phyloP scores from a whole-genome alignment of 2,888 invertebrate species.

The Chrysolina americana region DNA sequence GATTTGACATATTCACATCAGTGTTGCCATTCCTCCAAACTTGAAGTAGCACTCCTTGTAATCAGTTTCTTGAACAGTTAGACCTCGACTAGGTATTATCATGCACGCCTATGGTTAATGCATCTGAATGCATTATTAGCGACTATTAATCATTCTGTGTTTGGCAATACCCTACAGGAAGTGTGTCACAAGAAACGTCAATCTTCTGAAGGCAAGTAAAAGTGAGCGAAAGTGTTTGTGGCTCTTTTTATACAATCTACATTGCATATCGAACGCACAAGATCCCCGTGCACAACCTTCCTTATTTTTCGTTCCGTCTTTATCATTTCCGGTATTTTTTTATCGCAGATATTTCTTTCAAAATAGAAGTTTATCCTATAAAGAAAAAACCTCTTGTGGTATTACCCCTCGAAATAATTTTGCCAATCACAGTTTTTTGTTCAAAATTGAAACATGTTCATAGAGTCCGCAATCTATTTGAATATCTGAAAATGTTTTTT shows the following conservation, averaged over 20 bases:
- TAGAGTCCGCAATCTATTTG: no score
- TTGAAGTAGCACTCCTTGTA: no score
- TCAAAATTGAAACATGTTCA: no score
- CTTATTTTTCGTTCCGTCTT: not conserved
- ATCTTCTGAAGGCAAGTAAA: constrained; percentile 30
- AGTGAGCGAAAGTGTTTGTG: constrained; percentile 37
- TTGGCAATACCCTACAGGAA: not conserved
- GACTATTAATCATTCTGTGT: not conserved
- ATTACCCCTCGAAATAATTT: no score
- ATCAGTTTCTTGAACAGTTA: not conserved
- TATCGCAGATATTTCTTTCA: no score
- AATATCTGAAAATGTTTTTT: no score
- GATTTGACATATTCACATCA: no score
- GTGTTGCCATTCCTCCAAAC: no score
- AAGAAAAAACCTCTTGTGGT: no score
- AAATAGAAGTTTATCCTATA: no score
- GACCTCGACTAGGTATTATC: not conserved
- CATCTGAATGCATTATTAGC: not conserved
- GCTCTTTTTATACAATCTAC: constrained; percentile 24
- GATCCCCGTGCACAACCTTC: not conserved
- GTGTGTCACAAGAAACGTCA: not conserved
- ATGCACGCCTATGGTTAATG: not conserved
- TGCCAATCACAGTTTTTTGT: no score
- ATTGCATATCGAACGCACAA: constrained; percentile 4
- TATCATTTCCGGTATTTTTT: no score